phyloP scores from a whole-genome alignment of 2,113 vertebrate species.

The Progne subis region DNA sequence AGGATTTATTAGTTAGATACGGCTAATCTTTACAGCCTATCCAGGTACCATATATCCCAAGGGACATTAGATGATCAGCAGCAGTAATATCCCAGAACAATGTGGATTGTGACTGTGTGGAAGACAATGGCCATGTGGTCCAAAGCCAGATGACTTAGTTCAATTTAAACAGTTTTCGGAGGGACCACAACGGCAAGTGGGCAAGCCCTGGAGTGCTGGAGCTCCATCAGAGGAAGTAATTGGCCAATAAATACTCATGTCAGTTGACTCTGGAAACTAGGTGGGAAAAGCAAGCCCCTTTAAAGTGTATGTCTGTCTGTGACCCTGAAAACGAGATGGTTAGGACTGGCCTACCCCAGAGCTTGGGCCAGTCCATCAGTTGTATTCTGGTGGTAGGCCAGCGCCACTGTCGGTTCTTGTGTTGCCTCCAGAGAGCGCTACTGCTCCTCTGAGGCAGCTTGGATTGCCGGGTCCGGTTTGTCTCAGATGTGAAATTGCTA shows the following conservation, averaged over 20 bases:
- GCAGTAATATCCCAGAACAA: neutral
- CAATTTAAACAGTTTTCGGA: neutral
- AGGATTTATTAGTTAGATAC: neutral
- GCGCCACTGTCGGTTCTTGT: neutral
- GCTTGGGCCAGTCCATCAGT: neutral
- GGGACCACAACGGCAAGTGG: neutral
- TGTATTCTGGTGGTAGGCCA: neutral
- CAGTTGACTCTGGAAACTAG: neutral
- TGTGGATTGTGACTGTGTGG: neutral
- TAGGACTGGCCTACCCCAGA: neutral
- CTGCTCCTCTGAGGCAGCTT: neutral
- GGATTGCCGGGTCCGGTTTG: neutral
- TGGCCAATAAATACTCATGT: neutral
- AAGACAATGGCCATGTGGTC: neutral
- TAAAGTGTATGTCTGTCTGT: neutral
- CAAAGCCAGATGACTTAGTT: neutral
- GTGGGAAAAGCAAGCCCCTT: neutral
- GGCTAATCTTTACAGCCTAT: neutral
- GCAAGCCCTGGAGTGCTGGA: neutral
- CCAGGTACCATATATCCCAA: neutral
- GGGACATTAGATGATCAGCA: neutral
- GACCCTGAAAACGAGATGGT: neutral
- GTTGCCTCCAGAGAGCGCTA: neutral
- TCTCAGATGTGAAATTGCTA: neutral
- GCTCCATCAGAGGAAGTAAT: neutral